Evolutionary conservation across 2,113 vertebrate genomes (phyloP), one percentile per base, ranked within the genome.

Genomic region (Cochlearius cochlearius): DNA sequence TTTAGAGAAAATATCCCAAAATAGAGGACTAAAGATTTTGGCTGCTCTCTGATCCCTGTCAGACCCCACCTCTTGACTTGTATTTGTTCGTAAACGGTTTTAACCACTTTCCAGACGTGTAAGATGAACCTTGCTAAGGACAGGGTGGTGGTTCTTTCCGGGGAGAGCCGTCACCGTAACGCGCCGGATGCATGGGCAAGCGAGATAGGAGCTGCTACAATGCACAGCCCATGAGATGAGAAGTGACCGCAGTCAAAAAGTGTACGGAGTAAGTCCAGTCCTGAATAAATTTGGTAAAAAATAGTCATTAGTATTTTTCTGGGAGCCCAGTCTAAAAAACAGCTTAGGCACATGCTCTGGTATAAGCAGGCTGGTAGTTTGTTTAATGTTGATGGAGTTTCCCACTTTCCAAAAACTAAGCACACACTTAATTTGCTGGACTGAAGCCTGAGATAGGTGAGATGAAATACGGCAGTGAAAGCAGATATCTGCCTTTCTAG

Each of bases 111-210:
- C 73, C 66, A 95, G 68, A 45, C 2, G 0, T 66, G 86, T 26
- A 50, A 81, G 95, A 34, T 92, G 96, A 94, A 88, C 91, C 78
- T 92, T 50, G 90, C 82, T 95, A 49, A 97, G 97, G 84, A 93
- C 22, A 81, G 53, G 74, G 32, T 4, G 36, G 82, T 90, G 71
- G 67, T 32, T 94, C 50, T 73, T 55, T 77, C 69, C 79, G 85
- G 81, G 39, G 95, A 92, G 82, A 92, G 84, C 71, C 10, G 3
- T 26, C 15, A 59, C 68, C 67, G 92, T 8, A 14, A 58, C 30
- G 16, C 3, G 6, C 20, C 5, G 84, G 80, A 19, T 27, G 19
- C 62, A 14, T 3, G 45, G 30, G 27, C 62, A 36, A 17, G 58
- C 30, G 60, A 52, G 47, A 50, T 6, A 56, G 62, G n/a, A 72